Base-by-base conservation (phyloP, 2,113 vertebrate genomes). In the Opisthocomus hoazin region DNA sequence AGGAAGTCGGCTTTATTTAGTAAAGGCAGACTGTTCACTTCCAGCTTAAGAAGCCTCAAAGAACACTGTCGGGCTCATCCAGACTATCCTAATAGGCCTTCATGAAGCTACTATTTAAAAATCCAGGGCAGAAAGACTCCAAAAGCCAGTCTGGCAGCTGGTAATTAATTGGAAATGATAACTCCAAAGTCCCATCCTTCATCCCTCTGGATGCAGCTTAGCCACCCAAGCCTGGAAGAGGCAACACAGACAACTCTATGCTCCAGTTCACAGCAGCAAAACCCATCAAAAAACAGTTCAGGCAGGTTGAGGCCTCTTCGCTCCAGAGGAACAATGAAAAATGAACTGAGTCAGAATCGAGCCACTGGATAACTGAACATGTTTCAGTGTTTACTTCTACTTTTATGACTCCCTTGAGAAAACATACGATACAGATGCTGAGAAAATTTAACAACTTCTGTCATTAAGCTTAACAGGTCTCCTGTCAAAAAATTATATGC, bases 251-350 rank as follows among this genome's bases (percentile, higher is more conserved):
- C 13, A 57, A 41, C 32, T 45, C 45, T 29, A 45, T 6, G 12
- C 26, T 48, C 45, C 43, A 78, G 4, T 51, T 64, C 57, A 64
- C 34, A 48, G 24, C 23, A 70, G n/a, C 2, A 12, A 71, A 71
- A 37, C 34, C 51, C 56, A 81, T 15, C 45, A 68, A 22, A 66
- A 1, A 7, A 20, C 37, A 76, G 14, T 36, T 53, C 0, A 0
- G 50, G 12, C 45, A 92, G 45, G 19, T 3, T 34, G 27, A 90
- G 32, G 53, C 16, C n/a, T 53, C 74, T 82, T 48, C 80, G 26
- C 32, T 74, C 26, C 50, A 65, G 22, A 71, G 39, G 21, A 82
- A 22, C 0, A 0, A 78, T 1, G n/a, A 46, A 87, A 83, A 79
- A 70, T 29, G 13, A 77, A 29, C 43, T 12, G 24, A 69, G 23